Percentiles rank a stretch among this genome's conserved stretches.
Evolutionary conservation across 1,140 invertebrate species (phyloP).

Genomic region (Belonocnema kinseyi): DNA sequence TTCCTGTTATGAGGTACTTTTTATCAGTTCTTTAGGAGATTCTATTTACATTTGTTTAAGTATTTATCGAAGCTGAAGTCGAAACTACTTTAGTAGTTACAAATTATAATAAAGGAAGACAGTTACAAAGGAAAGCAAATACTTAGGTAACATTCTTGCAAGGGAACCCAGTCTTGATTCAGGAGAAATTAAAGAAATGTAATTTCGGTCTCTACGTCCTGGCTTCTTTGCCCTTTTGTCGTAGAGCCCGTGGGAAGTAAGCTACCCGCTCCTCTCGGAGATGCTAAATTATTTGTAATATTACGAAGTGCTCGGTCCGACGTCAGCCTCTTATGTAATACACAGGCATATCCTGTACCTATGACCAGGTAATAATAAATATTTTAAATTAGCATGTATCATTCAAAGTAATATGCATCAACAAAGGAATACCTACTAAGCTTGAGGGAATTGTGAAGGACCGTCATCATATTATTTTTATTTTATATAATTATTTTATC

Average conservation of each 20-base stretch:
- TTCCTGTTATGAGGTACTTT: slow-evolving; percentile 69
- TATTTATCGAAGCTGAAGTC: neutral
- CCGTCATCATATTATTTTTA: too few relatives aligned
- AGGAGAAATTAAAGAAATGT: too few relatives aligned
- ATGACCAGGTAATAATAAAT: slow-evolving; percentile 79
- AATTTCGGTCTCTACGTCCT: too few relatives aligned
- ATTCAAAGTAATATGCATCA: too few relatives aligned
- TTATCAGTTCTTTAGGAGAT: slow-evolving; percentile 32
- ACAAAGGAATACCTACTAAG: too few relatives aligned
- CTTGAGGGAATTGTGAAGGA: too few relatives aligned
- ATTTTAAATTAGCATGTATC: neutral
- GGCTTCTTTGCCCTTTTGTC: slow-evolving; percentile 20
- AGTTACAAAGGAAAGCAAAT: too few relatives aligned
- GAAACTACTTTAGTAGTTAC: too few relatives aligned
- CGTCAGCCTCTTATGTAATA: slow-evolving; percentile 48
- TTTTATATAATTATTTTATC: too few relatives aligned
- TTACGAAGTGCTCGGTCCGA: slow-evolving; percentile 41
- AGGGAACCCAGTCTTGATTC: too few relatives aligned
- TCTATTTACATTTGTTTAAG: slow-evolving; percentile 50
- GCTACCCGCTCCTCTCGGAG: slow-evolving; percentile 66
- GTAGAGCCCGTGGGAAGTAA: slow-evolving; percentile 72
- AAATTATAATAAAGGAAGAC: too few relatives aligned
- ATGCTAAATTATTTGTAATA: slow-evolving; percentile 53
- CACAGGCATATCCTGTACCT: slow-evolving; percentile 81
- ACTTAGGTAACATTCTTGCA: too few relatives aligned